These are phyloP conservation scores for Sebastes dallii DNA, from an alignment of 2,797 vertebrate species.

Conservation along the genomic window DNA sequence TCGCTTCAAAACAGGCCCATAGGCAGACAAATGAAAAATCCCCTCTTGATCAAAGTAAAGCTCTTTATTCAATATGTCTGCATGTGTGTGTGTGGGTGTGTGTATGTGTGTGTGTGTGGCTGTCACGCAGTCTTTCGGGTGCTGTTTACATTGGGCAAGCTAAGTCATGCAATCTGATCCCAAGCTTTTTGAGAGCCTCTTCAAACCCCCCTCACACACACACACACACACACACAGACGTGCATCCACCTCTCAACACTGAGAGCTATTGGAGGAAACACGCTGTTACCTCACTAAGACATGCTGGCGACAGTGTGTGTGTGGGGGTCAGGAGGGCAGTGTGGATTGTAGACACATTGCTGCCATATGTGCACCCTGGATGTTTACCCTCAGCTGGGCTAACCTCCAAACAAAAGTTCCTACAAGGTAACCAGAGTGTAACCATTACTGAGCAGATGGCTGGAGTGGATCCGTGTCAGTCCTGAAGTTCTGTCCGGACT, in stretches of 20 bases:
- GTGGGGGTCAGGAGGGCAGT: slow-evolving; percentile 67
- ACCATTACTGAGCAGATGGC: slow-evolving; percentile 33
- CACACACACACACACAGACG: slow-evolving; percentile 51
- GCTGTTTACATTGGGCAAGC: slow-evolving; percentile 75
- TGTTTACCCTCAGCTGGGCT: slow-evolving; percentile 46
- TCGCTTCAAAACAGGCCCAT: slow-evolving; percentile 4
- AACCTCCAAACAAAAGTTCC: slow-evolving; percentile 39
- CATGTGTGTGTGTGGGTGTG: slow-evolving; percentile 17
- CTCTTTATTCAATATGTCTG: slow-evolving; percentile 41
- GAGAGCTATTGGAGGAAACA: slow-evolving; percentile 74
- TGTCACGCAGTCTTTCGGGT: slow-evolving; percentile 28
- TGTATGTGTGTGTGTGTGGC: slow-evolving; percentile 1
- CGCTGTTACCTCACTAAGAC: slow-evolving; percentile 81
- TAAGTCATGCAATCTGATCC: slow-evolving; percentile 78
- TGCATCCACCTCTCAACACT: slow-evolving; percentile 66
- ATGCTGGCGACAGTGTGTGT: slow-evolving; percentile 75
- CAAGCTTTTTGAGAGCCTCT: slow-evolving; percentile 45
- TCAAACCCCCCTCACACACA: slow-evolving; percentile 22
- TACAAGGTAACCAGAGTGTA: slow-evolving; percentile 36
- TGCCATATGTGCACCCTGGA: slow-evolving; percentile 62
- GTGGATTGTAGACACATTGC: slow-evolving; percentile 57
- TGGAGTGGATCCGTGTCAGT: not conserved
- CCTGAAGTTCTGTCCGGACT: not conserved
- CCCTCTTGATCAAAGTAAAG: slow-evolving; percentile 49
- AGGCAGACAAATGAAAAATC: slow-evolving; percentile 38